Percentiles rank a stretch among this genome's conserved stretches.
Conservation (phyloP, 2,888 invertebrate genomes). For the Chrysolina haemoptera region DNA sequence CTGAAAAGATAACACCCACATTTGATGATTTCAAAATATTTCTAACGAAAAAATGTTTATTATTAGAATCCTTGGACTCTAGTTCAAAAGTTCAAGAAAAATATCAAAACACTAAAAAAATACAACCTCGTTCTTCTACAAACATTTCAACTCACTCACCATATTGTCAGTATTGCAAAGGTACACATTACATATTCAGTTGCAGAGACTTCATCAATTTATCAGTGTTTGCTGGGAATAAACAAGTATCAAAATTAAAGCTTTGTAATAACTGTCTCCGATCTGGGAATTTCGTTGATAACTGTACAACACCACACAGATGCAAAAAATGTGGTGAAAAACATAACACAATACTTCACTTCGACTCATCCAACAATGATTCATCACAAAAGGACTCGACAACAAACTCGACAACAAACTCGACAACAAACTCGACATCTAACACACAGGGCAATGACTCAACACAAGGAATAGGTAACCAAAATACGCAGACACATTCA, state of each 20-base stretch:
- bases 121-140: background rate
- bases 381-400: background rate
- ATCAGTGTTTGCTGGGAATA: slow-evolving; percentile 2
- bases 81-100: background rate
- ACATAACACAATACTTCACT: background rate
- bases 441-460: background rate
- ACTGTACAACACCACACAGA: background rate
- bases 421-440: too few relatives aligned
- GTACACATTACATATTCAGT: slow-evolving; percentile 20
- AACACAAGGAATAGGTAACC: background rate
- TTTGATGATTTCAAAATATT: background rate
- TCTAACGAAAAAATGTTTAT: background rate
- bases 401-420: too few relatives aligned
- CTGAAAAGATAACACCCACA: background rate
- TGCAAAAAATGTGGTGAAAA: background rate
- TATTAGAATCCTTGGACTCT: background rate
- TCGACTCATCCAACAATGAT: background rate
- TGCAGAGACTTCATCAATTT: slow-evolving; percentile 2
- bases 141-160: background rate
- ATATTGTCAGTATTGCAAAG: slow-evolving; percentile 8
- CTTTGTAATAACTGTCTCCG: slow-evolving; percentile 21
- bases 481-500: background rate
- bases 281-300: slow-evolving; percentile 4
- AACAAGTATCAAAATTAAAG: slow-evolving; percentile 19
- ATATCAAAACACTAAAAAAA: background rate